Conservation (phyloP, 1,140 invertebrate genomes). For the Brachionus sp. region DNA sequence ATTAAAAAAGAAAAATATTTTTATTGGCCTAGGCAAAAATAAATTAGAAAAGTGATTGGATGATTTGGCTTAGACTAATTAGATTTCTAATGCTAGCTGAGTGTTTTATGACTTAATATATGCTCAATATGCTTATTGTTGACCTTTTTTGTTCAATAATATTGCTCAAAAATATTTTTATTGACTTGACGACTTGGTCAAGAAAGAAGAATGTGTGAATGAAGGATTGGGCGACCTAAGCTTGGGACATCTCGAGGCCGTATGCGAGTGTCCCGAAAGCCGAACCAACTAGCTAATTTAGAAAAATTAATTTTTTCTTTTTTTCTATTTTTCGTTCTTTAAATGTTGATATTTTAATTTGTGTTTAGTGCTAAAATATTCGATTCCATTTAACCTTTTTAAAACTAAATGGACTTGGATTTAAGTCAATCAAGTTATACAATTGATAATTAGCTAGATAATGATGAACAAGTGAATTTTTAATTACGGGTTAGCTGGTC, state of each 20-base stretch:
- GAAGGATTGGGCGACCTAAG: neutral
- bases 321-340: neutral
- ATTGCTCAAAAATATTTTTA: neutral
- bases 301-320: neutral
- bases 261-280: neutral
- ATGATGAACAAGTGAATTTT: neutral
- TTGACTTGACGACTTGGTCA: neutral
- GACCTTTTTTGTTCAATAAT: neutral
- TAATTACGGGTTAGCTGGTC: neutral
- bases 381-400: neutral
- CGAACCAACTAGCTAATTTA: neutral
- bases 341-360: constrained; percentile 12
- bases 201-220: neutral
- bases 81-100: neutral
- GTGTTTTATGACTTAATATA: constrained; percentile 12
- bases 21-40: neutral
- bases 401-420: neutral
- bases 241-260: neutral
- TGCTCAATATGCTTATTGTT: neutral
- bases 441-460: neutral
- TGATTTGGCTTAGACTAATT: neutral
- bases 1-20: neutral
- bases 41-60: neutral
- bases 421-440: neutral
- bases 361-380: neutral